These are phyloP conservation scores for Drosophila eohydei DNA, from an alignment of 2,888 invertebrate genomes.

Conservation along the genomic window DNA sequence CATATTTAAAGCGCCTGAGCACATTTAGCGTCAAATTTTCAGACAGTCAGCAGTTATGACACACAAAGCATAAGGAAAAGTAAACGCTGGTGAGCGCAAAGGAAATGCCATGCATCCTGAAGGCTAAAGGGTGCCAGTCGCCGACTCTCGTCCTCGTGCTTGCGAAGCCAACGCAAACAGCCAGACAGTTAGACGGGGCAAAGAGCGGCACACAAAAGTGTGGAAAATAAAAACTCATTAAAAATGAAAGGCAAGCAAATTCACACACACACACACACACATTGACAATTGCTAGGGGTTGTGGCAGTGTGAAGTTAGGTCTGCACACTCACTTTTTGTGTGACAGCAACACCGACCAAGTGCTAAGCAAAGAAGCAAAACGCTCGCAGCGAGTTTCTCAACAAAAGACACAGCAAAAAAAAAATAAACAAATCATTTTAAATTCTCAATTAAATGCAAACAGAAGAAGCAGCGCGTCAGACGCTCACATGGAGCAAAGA, in stretches of 20 bases:
- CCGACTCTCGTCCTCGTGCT: not conserved
- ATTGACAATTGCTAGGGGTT: not conserved
- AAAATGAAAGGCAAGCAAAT: constrained; percentile 63
- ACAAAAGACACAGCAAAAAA: constrained; percentile 70
- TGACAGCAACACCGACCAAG: constrained; percentile 47
- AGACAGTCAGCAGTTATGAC: constrained; percentile 68
- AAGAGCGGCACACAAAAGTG: constrained; percentile 47
- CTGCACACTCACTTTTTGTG: constrained; percentile 31
- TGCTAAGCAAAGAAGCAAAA: constrained; percentile 67
- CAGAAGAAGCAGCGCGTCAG: constrained; percentile 33
- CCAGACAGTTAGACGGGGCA: constrained; percentile 48
- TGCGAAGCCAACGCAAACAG: constrained; percentile 14
- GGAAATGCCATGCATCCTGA: constrained; percentile 49
- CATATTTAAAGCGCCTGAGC: constrained; percentile 67
- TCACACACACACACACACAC: constrained; percentile 19
- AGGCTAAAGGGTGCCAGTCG: constrained; percentile 1
- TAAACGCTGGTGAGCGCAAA: constrained; percentile 49
- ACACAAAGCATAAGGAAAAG: constrained; percentile 58
- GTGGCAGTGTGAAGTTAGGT: constrained; percentile 6
- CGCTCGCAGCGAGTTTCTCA: constrained; percentile 70
- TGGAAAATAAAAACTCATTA: constrained; percentile 73
- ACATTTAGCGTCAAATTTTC: constrained; percentile 74
- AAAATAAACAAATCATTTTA: constrained; percentile 81
- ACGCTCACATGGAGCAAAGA: constrained; percentile 6
- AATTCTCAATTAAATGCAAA: constrained; percentile 81